phyloP scores from a whole-genome alignment of 1,140 invertebrate genomes.

The Gryon sp. region DNA sequence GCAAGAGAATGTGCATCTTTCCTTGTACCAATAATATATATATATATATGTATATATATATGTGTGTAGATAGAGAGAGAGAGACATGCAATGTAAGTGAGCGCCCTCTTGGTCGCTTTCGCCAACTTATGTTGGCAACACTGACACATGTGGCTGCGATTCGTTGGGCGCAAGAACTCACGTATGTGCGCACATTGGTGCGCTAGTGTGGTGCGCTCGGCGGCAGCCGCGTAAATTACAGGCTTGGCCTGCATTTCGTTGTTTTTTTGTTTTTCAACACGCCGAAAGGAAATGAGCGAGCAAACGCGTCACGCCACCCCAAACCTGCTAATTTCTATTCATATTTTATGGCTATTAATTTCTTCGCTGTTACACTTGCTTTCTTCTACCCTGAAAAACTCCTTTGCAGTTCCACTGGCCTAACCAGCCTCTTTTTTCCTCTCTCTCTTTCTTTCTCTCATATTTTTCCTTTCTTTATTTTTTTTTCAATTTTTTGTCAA shows the following conservation, averaged over 20 bases:
- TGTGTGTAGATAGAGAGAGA: too few species aligned
- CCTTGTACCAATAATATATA: too few species aligned
- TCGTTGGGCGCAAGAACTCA: conserved; percentile 7
- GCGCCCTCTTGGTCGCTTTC: conserved; percentile 12
- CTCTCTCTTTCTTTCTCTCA: conserved; percentile 4
- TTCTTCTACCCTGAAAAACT: conserved; percentile 40
- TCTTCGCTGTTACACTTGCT: conserved; percentile 76
- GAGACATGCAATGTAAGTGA: too few species aligned
- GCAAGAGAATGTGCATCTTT: too few species aligned
- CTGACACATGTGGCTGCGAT: not conserved
- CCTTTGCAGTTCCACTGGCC: conserved; percentile 6
- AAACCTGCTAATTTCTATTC: conserved; percentile 81
- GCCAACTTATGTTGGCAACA: conserved; percentile 9
- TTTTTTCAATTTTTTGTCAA: too few species aligned
- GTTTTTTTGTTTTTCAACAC: conserved; percentile 81
- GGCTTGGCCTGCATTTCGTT: conserved; percentile 78
- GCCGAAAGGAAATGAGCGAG: conserved; percentile 81
- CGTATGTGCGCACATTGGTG: conserved; percentile 14
- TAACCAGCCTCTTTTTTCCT: conserved; percentile 3
- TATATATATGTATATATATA: too few species aligned
- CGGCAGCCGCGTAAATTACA: conserved; percentile 80
- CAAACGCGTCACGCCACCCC: conserved; percentile 80
- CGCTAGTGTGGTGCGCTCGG: conserved; percentile 66
- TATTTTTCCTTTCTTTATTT: too few species aligned
- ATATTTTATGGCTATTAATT: conserved; percentile 82